Evolutionary conservation across 1,140 invertebrate genomes (phyloP).

Genomic region (Megalopta genalis): DNA sequence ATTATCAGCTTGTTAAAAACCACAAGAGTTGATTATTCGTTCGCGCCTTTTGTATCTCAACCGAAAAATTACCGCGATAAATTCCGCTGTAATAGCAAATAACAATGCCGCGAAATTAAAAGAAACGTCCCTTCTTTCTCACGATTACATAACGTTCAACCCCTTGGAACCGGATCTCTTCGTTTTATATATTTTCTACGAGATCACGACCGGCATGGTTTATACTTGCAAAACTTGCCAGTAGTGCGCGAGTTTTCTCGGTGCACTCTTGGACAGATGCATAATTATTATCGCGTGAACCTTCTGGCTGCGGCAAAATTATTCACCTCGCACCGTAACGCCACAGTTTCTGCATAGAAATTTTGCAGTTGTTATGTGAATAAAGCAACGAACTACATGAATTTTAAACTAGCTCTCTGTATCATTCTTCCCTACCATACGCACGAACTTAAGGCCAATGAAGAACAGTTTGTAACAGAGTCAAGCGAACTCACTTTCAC

Average conservation of each 20-base stretch:
- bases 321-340: conserved; percentile 41
- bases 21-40: neutral
- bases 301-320: conserved; percentile 49
- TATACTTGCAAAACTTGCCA: conserved; percentile 2
- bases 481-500: neutral
- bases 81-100: neutral
- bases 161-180: neutral
- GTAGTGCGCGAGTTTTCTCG: conserved; percentile 34
- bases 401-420: neutral
- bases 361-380: conserved; percentile 41
- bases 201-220: neutral
- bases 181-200: neutral
- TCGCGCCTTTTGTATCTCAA: neutral
- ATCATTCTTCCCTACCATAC: neutral
- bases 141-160: neutral
- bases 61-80: neutral
- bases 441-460: neutral
- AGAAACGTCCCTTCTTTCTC: neutral
- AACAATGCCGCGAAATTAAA: neutral
- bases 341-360: conserved; percentile 50
- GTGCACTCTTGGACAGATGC: conserved; percentile 35
- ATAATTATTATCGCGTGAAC: conserved; percentile 59
- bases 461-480: neutral
- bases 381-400: conserved; percentile 20
- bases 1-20: neutral